These are phyloP conservation scores for Dermatemys mawii DNA, from an alignment of 2,113 vertebrate species.

Conservation along the genomic window DNA sequence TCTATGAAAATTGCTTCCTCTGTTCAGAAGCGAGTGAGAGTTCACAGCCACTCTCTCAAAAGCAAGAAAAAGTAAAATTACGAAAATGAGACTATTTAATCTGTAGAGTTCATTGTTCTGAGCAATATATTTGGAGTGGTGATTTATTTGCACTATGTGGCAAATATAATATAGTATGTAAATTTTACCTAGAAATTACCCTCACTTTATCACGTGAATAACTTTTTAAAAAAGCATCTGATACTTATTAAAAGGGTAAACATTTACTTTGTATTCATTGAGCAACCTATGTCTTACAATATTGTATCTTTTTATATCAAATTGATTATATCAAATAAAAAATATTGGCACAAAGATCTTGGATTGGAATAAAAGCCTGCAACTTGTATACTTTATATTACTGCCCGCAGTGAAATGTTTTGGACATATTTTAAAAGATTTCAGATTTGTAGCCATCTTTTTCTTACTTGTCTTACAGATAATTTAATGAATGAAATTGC, in stretches of 20 bases:
- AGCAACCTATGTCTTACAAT: slow-evolving; percentile 9
- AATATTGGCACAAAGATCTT: not conserved
- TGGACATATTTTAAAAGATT: slow-evolving; percentile 28
- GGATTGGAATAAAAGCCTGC: not conserved
- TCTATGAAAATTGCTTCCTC: slow-evolving; percentile 85
- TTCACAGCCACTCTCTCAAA: slow-evolving; percentile 79
- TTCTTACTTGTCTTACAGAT: slow-evolving; percentile 31
- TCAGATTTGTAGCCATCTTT: slow-evolving; percentile 36
- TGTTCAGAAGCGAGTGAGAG: slow-evolving; percentile 83
- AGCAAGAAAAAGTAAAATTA: slow-evolving; percentile 70
- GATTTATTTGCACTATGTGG: not conserved
- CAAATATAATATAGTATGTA: not conserved
- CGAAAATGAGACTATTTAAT: not conserved
- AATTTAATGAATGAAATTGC: slow-evolving; percentile 59
- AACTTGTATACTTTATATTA: slow-evolving; percentile 33
- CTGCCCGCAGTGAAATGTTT: slow-evolving; percentile 3
- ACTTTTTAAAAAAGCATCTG: not conserved
- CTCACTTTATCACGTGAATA: slow-evolving; percentile 1
- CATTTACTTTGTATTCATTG: not conserved
- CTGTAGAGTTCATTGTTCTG: not conserved
- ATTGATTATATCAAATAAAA: not conserved
- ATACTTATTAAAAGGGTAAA: slow-evolving; percentile 36
- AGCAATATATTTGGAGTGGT: not conserved
- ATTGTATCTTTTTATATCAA: not conserved
- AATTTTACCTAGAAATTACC: slow-evolving; percentile 1